A percentile compares a stretch with the other conserved stretches of the same genome.
Conservation (phyloP, 2,888 invertebrate genomes). For the Hypercompe scribonia region DNA sequence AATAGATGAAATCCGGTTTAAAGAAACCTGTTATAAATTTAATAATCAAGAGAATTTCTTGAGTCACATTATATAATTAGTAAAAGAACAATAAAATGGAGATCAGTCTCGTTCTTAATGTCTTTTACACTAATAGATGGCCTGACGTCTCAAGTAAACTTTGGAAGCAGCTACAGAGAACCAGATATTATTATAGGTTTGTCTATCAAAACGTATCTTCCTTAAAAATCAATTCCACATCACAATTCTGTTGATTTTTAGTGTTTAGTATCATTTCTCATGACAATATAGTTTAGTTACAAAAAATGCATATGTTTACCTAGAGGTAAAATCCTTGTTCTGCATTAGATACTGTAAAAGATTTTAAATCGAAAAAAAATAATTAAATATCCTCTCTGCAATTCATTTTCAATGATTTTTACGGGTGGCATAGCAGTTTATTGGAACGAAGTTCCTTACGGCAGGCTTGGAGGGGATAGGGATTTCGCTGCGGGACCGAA, state of each 20-base stretch:
- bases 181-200: neutral
- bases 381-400: neutral
- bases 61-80: constrained; percentile 51
- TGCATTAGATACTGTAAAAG: constrained; percentile 4
- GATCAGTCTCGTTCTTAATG: constrained; percentile 11
- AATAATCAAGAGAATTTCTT: constrained; percentile 47
- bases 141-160: neutral
- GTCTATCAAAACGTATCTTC: neutral
- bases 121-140: neutral
- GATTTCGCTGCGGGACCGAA: too few species aligned
- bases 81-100: constrained; percentile 36
- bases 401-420: neutral
- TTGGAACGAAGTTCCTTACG: too few species aligned
- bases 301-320: neutral
- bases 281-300: neutral
- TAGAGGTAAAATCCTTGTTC: neutral
- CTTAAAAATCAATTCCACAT: neutral
- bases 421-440: neutral
- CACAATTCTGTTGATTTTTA: neutral
- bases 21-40: constrained; percentile 44
- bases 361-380: neutral
- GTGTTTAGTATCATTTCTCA: neutral
- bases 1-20: constrained; percentile 43
- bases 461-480: too few species aligned
- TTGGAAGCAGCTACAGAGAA: neutral